Conservation (phyloP, 2,888 invertebrate genomes). For the Chaitophorus viminalis region DNA sequence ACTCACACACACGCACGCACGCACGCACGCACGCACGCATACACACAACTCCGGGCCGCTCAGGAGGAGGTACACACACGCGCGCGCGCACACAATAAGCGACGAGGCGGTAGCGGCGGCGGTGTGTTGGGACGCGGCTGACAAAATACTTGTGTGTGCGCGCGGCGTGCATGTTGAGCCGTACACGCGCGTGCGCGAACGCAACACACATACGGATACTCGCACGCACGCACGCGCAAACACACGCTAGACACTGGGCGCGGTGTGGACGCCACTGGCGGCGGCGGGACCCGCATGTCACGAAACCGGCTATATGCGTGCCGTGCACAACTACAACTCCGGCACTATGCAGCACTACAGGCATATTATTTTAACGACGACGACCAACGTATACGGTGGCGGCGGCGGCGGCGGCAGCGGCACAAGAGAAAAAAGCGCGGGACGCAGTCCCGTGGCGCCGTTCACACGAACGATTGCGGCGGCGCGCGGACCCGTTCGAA, state of each 20-base stretch:
- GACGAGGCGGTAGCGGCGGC: background rate
- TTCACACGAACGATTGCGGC: conserved; percentile 27
- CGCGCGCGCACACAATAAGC: background rate
- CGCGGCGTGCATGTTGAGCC: background rate
- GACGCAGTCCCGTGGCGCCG: conserved; percentile 42
- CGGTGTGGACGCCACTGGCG: conserved; percentile 26
- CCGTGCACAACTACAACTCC: background rate
- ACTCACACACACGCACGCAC: background rate
- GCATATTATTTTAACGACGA: background rate
- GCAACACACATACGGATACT: background rate
- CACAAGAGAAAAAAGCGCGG: conserved; percentile 53
- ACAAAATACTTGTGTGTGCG: conserved; percentile 42
- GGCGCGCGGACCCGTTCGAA: too few relatives aligned
- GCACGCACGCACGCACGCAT: background rate
- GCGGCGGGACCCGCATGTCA: conserved; percentile 23
- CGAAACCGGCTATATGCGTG: conserved; percentile 42
- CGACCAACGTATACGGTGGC: conserved; percentile 4
- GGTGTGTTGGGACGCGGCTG: conserved; percentile 52
- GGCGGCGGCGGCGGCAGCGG: conserved; percentile 10
- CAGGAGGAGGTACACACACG: background rate
- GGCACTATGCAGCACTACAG: background rate
- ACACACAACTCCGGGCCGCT: background rate
- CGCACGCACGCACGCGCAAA: background rate
- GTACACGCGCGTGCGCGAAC: background rate
- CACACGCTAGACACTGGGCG: background rate